These are phyloP conservation scores for Himalopsyche kuldschensis DNA, from an alignment of 2,888 invertebrate genomes.

Conservation along the genomic window DNA sequence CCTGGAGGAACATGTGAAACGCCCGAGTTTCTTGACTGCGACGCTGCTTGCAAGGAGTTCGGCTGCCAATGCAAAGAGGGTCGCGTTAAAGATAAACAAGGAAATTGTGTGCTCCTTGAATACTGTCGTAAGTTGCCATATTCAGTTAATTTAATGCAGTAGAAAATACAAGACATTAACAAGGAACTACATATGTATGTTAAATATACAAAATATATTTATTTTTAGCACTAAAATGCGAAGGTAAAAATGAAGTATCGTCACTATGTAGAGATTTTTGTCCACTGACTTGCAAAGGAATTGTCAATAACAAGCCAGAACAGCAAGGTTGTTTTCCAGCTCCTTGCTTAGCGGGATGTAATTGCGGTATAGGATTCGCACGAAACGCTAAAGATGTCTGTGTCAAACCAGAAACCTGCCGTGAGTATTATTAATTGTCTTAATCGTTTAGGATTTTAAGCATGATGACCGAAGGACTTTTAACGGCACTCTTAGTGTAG, in stretches of 20 bases:
- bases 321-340: background rate
- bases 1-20: background rate
- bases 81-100: background rate
- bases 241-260: background rate
- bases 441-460: too few relatives aligned
- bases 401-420: background rate
- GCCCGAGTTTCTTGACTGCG: too few relatives aligned
- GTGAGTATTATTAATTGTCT: background rate
- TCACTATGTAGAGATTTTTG: background rate
- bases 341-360: background rate
- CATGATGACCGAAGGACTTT: too few relatives aligned
- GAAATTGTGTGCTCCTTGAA: background rate
- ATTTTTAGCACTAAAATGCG: background rate
- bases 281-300: background rate
- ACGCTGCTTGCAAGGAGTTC: background rate
- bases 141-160: background rate
- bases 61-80: background rate
- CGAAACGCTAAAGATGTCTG: slow-evolving; percentile 2
- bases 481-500: too few relatives aligned
- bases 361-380: slow-evolving; percentile 1
- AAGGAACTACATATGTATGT: too few relatives aligned
- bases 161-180: too few relatives aligned
- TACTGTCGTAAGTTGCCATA: background rate
- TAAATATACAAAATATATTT: too few relatives aligned
- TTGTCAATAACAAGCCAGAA: background rate